These are phyloP conservation scores for Lycaena phlaeas DNA, from an alignment of 2,888 invertebrate genomes.

Conservation along the genomic window DNA sequence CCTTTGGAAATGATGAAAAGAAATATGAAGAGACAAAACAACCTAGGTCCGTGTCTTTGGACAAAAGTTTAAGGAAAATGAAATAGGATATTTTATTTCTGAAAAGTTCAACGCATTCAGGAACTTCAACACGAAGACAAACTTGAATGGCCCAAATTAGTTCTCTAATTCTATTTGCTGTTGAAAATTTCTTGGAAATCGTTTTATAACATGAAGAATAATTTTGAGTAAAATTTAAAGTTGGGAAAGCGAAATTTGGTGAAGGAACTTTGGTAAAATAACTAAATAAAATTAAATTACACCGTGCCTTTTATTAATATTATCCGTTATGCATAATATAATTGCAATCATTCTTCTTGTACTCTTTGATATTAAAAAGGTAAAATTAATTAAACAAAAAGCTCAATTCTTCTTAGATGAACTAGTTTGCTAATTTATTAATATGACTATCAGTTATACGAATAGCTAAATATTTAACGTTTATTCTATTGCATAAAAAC, in stretches of 20 bases:
- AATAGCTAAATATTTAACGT: no score
- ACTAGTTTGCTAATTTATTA: no score
- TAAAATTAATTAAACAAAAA: no score
- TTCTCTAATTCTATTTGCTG: slow-evolving; percentile 25
- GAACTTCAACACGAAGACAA: slow-evolving; percentile 21
- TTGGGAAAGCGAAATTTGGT: slow-evolving; percentile 8
- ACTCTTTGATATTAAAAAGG: background rate
- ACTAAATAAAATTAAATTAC: slow-evolving; percentile 8
- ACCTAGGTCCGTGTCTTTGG: slow-evolving; percentile 7
- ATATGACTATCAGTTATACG: no score
- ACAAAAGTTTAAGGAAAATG: slow-evolving; percentile 20
- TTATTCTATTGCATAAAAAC: no score
- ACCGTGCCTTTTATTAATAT: slow-evolving; percentile 7
- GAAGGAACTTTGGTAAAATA: slow-evolving; percentile 8
- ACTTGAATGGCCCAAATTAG: slow-evolving; percentile 25
- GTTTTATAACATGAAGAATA: slow-evolving; percentile 17
- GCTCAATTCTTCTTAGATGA: no score
- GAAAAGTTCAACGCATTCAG: slow-evolving; percentile 22
- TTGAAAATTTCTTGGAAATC: slow-evolving; percentile 25
- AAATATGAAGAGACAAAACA: slow-evolving; percentile 9
- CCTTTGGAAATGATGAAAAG: background rate
- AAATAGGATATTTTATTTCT: slow-evolving; percentile 23
- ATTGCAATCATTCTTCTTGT: background rate
- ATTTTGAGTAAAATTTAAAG: slow-evolving; percentile 13
- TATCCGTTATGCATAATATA: background rate